phyloP scores from a whole-genome alignment of 2,797 vertebrate species.

The Triplophysa yarkandensis region DNA sequence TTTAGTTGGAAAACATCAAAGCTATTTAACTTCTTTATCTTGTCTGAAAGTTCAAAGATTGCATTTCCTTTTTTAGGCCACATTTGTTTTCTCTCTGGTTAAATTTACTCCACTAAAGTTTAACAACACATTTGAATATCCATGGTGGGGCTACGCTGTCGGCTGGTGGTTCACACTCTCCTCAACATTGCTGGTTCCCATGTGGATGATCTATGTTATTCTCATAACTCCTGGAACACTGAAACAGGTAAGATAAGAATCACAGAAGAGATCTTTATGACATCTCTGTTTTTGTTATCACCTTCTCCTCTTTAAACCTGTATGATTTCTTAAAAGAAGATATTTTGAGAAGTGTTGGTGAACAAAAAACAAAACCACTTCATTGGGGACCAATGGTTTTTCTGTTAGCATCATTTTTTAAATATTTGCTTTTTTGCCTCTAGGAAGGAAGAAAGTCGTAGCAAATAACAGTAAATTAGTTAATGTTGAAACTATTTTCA shows the following conservation, averaged over 20 bases:
- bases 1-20: neutral
- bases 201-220: slow-evolving; percentile 74
- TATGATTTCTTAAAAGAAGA: no score
- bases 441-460: no score
- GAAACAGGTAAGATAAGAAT: slow-evolving; percentile 66
- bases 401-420: no score
- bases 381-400: no score
- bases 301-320: no score
- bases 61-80: slow-evolving; percentile 64
- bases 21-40: neutral
- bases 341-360: no score
- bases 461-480: no score
- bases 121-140: slow-evolving; percentile 75
- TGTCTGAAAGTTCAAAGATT: neutral
- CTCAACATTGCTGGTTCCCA: slow-evolving; percentile 76
- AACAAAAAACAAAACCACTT: no score
- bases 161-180: slow-evolving; percentile 82
- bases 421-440: no score
- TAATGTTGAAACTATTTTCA: no score
- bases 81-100: slow-evolving; percentile 77
- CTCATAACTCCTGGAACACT: slow-evolving; percentile 71
- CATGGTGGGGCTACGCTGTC: slow-evolving; percentile 79
- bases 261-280: neutral
- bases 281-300: neutral
- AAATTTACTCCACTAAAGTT: slow-evolving; percentile 79